phyloP scores from a whole-genome alignment of 2,888 invertebrate species.

The Epinotia ramella region DNA sequence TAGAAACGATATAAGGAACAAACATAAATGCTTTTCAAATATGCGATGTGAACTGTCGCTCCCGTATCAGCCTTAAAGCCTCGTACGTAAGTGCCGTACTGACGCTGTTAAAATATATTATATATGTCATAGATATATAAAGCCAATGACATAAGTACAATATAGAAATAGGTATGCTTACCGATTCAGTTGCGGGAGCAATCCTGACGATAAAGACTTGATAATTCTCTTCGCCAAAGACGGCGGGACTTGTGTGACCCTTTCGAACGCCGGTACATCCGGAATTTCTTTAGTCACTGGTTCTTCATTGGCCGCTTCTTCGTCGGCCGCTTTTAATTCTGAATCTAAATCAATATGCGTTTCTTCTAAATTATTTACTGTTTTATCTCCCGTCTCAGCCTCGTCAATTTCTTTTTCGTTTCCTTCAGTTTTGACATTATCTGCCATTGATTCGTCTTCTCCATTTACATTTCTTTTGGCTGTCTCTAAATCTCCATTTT shows the following conservation, averaged over 20 bases:
- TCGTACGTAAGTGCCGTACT: too few species aligned
- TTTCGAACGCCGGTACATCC: slow-evolving; percentile 71
- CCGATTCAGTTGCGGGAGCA: slow-evolving; percentile 93
- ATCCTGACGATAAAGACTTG: slow-evolving; percentile 87
- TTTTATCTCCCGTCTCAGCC: slow-evolving; percentile 50
- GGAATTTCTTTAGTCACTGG: slow-evolving; percentile 60
- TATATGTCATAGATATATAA: too few species aligned
- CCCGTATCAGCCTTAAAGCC: too few species aligned
- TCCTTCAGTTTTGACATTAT: slow-evolving; percentile 48
- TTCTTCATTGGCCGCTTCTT: slow-evolving; percentile 69
- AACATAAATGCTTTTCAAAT: too few species aligned
- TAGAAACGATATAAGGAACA: background rate
- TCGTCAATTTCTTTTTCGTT: slow-evolving; percentile 53
- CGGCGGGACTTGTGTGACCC: slow-evolving; percentile 86
- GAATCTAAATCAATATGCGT: slow-evolving; percentile 64
- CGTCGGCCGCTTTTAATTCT: slow-evolving; percentile 72
- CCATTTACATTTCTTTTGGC: slow-evolving; percentile 54
- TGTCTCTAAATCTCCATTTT: slow-evolving; percentile 53
- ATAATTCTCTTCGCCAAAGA: slow-evolving; percentile 92
- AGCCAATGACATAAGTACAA: too few species aligned
- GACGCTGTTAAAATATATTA: too few species aligned
- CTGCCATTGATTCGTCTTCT: slow-evolving; percentile 28
- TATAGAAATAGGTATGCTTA: slow-evolving; percentile 54
- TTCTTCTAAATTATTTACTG: slow-evolving; percentile 51
- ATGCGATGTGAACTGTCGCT: too few species aligned